Evolutionary conservation across 2,888 invertebrate species (phyloP).

Genomic region (Dynastes maya): DNA sequence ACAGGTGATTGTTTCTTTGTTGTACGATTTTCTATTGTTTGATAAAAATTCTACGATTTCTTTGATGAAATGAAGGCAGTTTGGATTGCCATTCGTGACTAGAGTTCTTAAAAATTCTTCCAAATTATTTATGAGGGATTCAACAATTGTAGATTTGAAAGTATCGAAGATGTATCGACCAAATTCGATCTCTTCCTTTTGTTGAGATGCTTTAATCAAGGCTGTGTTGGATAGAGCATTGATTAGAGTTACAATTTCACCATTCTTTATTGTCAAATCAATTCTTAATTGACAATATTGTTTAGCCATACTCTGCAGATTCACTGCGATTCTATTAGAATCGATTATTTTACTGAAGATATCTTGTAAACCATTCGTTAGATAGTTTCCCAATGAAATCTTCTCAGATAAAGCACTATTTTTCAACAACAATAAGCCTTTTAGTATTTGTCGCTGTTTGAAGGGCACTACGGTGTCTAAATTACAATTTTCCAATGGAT

Average conservation of each 20-base stretch:
- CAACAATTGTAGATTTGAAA: constrained; percentile 61
- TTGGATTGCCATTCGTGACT: constrained; percentile 11
- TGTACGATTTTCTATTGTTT: constrained; percentile 49
- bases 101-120: constrained; percentile 56
- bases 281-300: constrained; percentile 55
- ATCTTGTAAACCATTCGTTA: constrained; percentile 30
- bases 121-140: constrained; percentile 59
- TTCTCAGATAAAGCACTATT: constrained; percentile 53
- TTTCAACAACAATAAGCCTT: constrained; percentile 61
- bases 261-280: constrained; percentile 59
- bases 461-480: constrained; percentile 58
- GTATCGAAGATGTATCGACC: constrained; percentile 62
- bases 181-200: constrained; percentile 56
- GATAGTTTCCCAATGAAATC: constrained; percentile 57
- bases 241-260: constrained; percentile 57
- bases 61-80: constrained; percentile 43
- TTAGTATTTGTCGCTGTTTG: constrained; percentile 61
- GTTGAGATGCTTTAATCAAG: constrained; percentile 58
- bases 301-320: constrained; percentile 51
- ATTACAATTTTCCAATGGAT: constrained; percentile 44
- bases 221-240: constrained; percentile 57
- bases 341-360: constrained; percentile 51
- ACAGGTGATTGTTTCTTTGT: constrained; percentile 48
- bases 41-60: constrained; percentile 54
- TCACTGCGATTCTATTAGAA: constrained; percentile 37